phyloP scores from a whole-genome alignment of 2,888 invertebrate species.

The Trichogramma dendrolimi region DNA sequence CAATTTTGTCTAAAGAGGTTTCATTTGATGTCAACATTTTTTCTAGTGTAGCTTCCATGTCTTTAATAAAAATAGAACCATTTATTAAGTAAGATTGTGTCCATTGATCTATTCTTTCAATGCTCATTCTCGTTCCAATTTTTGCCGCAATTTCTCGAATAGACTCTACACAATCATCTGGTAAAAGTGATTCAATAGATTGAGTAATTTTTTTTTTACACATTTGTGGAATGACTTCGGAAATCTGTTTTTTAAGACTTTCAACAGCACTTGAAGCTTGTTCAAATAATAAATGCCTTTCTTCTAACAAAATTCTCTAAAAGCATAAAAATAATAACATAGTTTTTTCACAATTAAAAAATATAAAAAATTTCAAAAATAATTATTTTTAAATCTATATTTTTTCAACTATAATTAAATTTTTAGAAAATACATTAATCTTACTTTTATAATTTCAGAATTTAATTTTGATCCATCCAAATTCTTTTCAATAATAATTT shows the following conservation, averaged over 20 bases:
- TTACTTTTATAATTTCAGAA: conserved; percentile 13
- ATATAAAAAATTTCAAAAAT: neutral
- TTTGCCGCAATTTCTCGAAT: conserved; percentile 55
- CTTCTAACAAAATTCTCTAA: conserved; percentile 23
- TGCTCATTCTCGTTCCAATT: conserved; percentile 55
- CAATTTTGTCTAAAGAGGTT: too few species aligned
- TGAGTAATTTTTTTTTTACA: conserved; percentile 39
- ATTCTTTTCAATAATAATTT: conserved; percentile 29
- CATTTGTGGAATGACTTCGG: conserved; percentile 35
- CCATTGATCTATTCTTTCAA: conserved; percentile 58
- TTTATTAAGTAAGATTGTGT: conserved; percentile 52
- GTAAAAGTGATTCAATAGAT: conserved; percentile 54
- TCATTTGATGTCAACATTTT: conserved; percentile 32
- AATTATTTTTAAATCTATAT: conserved; percentile 6
- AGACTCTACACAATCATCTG: conserved; percentile 54
- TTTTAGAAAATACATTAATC: too few species aligned
- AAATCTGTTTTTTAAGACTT: conserved; percentile 38
- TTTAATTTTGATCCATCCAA: conserved; percentile 10
- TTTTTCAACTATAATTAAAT: neutral
- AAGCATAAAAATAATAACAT: neutral
- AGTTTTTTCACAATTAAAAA: neutral
- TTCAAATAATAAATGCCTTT: conserved; percentile 21
- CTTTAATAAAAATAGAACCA: conserved; percentile 40
- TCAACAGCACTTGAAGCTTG: conserved; percentile 4
- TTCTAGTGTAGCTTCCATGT: conserved; percentile 40